Base-by-base conservation (phyloP, 2,888 invertebrate species). In the Bugulina stolonifera region DNA sequence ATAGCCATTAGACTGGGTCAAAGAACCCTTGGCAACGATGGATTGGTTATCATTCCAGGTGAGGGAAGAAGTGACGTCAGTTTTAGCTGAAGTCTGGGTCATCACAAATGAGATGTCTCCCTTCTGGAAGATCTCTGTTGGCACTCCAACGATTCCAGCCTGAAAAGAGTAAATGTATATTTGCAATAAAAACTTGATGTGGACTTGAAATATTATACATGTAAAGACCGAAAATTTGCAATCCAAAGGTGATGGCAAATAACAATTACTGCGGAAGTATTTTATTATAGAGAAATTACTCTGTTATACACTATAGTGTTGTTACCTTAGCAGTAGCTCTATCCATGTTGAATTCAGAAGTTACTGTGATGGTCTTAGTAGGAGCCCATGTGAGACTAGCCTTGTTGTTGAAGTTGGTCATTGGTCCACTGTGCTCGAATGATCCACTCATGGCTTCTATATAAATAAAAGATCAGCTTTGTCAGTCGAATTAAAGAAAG, bases 381-480 rank as follows among this genome's bases (percentile, higher is more conserved):
- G 57, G 23, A n/a, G 55, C 32, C 57, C 55, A 58, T 18, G 55
- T 35, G 43, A 72, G 14, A 34, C 23, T 32, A 23, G 54, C 35
- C 25, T 35, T 64, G 54, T 64, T 72, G 32, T 71, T 22, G 69
- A 71, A 72, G 69, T 64, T 64, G 1, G 25, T 43, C 35, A 54
- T 54, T 35, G 71, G 29, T 32, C 72, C 72, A 25, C 23, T 34
- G 3, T 72, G 72, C 32, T 70, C 69, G 34, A 72, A 72, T 5
- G 43, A 43, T 5, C 52, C 70, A 10, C 10, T 64, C 3, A 64
- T n/a, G 2, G 64, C 32, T 27, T 34, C 64, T 64, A n/a, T n/a
- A n/a, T n/a, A n/a, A 64, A 64, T 25, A 27, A 34, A 27, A 64
- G 10, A 64, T 14, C 10, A 5, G 5, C 55, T 23, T 18, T 5